A percentile compares a stretch with the other conserved stretches of the same genome.
Evolutionary conservation across 2,888 invertebrate genomes (phyloP).

Genomic region (Dascillus cervinus): DNA sequence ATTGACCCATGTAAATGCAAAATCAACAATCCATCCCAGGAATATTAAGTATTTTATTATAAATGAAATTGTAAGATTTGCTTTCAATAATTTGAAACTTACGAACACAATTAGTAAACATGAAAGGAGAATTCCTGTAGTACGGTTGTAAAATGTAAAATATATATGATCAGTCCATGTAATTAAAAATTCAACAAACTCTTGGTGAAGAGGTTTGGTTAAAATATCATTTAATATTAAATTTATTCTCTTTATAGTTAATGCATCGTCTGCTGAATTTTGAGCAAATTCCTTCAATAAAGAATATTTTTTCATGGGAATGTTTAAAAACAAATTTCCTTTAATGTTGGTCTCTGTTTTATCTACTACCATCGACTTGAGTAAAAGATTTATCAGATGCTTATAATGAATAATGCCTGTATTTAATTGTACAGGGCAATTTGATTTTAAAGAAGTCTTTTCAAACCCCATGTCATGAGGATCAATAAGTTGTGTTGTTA

Average conservation of each 20-base stretch:
- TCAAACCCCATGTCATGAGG: no score
- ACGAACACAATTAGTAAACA: conserved; percentile 11
- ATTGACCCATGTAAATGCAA: conserved; percentile 16
- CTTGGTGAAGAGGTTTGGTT: conserved; percentile 3
- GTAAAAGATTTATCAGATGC: conserved; percentile 11
- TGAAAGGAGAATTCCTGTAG: conserved; percentile 7
- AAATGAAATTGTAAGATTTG: conserved; percentile 14
- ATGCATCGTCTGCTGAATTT: conserved; percentile 5
- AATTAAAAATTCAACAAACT: conserved; percentile 4
- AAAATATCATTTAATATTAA: conserved; percentile 9
- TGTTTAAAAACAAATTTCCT: conserved; percentile 10
- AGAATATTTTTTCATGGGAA: conserved; percentile 9
- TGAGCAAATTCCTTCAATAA: conserved; percentile 8
- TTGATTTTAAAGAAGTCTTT: no score
- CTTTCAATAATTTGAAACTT: conserved; percentile 15
- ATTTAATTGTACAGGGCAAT: conserved; percentile 5
- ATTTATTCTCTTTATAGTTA: conserved; percentile 10
- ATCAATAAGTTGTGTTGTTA: no score
- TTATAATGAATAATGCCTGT: conserved; percentile 12
- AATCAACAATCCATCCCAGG: conserved; percentile 16
- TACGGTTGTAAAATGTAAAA: conserved; percentile 13
- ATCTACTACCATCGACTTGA: conserved; percentile 5
- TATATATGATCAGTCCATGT: conserved; percentile 14
- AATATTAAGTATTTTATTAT: conserved; percentile 16
- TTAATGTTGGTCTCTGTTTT: conserved; percentile 4